These are phyloP conservation scores for Hemicordylus capensis DNA, from an alignment of 2,113 vertebrate species.

Conservation along the genomic window DNA sequence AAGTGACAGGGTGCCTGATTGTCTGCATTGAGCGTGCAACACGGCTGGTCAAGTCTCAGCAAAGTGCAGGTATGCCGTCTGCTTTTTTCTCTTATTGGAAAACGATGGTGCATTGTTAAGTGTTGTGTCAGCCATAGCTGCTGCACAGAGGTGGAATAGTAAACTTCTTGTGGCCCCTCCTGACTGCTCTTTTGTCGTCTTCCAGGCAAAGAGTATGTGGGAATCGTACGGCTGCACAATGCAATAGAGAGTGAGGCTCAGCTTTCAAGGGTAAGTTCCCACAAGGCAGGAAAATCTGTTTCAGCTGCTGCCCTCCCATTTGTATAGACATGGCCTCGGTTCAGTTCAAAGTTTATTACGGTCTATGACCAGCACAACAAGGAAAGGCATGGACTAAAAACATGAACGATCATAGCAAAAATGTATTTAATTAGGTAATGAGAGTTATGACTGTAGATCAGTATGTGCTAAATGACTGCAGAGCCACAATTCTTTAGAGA, in stretches of 20 bases:
- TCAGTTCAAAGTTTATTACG: too few relatives aligned
- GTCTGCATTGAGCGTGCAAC: slow-evolving; percentile 96
- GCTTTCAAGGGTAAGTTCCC: slow-evolving; percentile 89
- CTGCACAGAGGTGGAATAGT: slow-evolving; percentile 43
- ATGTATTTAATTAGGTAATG: too few relatives aligned
- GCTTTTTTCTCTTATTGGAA: rapidly evolving
- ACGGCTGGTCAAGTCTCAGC: slow-evolving; percentile 93
- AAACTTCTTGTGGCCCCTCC: slow-evolving; percentile 75
- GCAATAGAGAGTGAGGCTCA: slow-evolving; percentile 91
- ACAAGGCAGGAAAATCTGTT: background rate
- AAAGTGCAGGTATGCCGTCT: slow-evolving; percentile 87
- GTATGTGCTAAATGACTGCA: background rate
- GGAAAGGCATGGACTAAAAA: background rate
- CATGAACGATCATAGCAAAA: background rate
- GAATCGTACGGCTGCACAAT: slow-evolving; percentile 98
- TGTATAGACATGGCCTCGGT: too few relatives aligned
- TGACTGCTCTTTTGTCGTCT: slow-evolving; percentile 88
- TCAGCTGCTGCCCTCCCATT: background rate
- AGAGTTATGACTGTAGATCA: background rate
- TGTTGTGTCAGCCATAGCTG: background rate
- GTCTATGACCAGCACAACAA: too few relatives aligned
- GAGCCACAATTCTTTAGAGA: too few relatives aligned
- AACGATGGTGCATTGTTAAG: background rate
- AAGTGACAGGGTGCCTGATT: slow-evolving; percentile 96
- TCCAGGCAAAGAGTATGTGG: slow-evolving; percentile 99